phyloP scores from a whole-genome alignment of 2,113 vertebrate genomes.

The Erinaceus europaeus region DNA sequence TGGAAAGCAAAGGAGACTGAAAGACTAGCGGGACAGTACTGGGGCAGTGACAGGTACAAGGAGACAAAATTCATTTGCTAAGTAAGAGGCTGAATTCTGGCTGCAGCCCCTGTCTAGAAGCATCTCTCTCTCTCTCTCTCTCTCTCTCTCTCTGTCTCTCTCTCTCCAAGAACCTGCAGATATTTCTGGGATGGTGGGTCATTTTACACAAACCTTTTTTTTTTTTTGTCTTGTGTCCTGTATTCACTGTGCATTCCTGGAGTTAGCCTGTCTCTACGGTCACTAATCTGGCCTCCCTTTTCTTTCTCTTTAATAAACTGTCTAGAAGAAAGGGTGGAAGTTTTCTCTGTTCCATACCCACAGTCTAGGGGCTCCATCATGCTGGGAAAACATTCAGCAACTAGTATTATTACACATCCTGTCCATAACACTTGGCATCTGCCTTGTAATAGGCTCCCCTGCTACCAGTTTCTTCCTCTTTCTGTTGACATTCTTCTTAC shows the following conservation, averaged over 20 bases:
- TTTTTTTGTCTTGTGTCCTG: not conserved
- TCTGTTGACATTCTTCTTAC: not conserved
- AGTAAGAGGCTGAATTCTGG: conserved; percentile 37
- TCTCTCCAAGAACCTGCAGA: conserved; percentile 53
- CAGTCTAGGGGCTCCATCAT: not conserved
- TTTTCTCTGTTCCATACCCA: not conserved
- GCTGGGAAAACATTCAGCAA: not conserved
- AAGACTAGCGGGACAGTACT: conserved; percentile 44
- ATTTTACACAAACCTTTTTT: conserved; percentile 51
- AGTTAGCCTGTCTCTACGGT: conserved; percentile 51
- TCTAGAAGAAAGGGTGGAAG: not conserved
- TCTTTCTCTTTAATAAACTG: conserved; percentile 20
- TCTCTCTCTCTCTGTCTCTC: too few relatives aligned
- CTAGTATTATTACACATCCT: not conserved
- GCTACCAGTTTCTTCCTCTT: not conserved
- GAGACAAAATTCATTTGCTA: conserved; percentile 49
- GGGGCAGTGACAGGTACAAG: conserved; percentile 52
- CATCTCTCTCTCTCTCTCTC: conserved; percentile 35
- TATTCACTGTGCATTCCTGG: conserved; percentile 58
- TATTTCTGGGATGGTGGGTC: conserved; percentile 56
- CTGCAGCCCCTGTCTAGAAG: conserved; percentile 17
- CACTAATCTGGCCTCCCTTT: conserved; percentile 48
- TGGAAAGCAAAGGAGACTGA: conserved; percentile 36
- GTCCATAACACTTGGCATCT: not conserved
- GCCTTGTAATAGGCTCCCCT: not conserved